Conservation (phyloP, 2,888 invertebrate genomes). For the Epistrophe eligans region DNA sequence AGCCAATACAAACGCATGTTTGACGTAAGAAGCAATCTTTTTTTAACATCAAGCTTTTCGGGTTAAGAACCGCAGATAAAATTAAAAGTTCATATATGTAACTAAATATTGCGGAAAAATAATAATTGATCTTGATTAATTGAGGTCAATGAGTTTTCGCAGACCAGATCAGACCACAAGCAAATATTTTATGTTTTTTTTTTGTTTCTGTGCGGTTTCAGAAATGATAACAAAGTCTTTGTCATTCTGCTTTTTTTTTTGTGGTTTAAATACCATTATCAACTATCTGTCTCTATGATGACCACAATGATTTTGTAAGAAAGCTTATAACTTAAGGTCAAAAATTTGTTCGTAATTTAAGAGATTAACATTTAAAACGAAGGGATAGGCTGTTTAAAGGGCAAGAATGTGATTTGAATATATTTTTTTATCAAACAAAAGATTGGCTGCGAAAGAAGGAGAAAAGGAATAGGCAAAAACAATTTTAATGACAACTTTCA, state of each 20-base stretch:
- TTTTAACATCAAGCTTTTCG: neutral
- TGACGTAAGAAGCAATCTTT: neutral
- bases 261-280: neutral
- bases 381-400: too few relatives aligned
- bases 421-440: too few relatives aligned
- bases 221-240: neutral
- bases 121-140: neutral
- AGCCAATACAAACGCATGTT: constrained; percentile 11
- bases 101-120: neutral
- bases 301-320: neutral
- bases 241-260: neutral
- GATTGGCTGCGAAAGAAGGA: too few relatives aligned
- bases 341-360: neutral
- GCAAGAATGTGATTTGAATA: too few relatives aligned
- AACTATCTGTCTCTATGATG: neutral
- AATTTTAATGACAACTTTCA: too few relatives aligned
- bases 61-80: constrained; percentile 17
- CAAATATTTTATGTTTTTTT: neutral
- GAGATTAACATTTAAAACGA: neutral
- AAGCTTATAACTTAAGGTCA: neutral
- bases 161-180: neutral
- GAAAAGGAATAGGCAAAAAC: too few relatives aligned
- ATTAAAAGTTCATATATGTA: too few relatives aligned
- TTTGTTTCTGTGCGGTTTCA: neutral
- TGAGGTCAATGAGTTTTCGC: neutral